Evolutionary conservation across 2,113 vertebrate genomes (phyloP).

Genomic region (Synodontis membranacea): DNA sequence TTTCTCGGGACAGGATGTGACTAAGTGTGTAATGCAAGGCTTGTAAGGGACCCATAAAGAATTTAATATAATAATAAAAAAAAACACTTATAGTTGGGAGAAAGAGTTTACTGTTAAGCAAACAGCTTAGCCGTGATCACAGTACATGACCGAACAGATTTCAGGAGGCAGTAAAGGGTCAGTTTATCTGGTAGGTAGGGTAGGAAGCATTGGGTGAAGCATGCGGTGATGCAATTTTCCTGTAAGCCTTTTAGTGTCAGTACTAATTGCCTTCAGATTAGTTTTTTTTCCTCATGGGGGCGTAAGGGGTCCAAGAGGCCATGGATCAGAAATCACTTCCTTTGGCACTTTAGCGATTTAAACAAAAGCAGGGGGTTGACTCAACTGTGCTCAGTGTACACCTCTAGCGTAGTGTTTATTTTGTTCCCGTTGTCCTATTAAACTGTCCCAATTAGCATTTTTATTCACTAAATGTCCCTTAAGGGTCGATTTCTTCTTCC

Average conservation of each 20-base stretch:
- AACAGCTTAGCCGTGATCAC: background rate
- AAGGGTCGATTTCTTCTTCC: slow-evolving; percentile 51
- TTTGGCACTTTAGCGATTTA: background rate
- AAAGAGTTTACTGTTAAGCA: background rate
- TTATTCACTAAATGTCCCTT: slow-evolving; percentile 32
- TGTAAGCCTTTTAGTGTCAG: background rate
- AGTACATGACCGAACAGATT: slow-evolving; percentile 14
- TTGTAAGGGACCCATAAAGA: background rate
- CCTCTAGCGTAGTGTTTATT: background rate
- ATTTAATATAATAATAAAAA: background rate
- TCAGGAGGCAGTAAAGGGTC: background rate
- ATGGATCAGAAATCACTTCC: slow-evolving; percentile 14
- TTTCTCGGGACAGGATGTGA: slow-evolving; percentile 22
- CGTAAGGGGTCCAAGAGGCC: background rate
- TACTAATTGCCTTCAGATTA: slow-evolving; percentile 13
- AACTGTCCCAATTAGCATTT: background rate
- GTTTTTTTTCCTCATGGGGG: slow-evolving; percentile 9
- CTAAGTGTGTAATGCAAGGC: background rate
- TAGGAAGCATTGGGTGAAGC: background rate
- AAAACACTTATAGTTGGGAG: background rate
- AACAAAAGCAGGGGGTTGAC: background rate
- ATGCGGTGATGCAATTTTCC: slow-evolving; percentile 24
- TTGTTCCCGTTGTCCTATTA: background rate
- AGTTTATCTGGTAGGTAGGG: background rate
- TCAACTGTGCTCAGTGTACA: background rate